These are phyloP conservation scores for Amphimallon solstitiale DNA, from an alignment of 2,888 invertebrate genomes.

Conservation along the genomic window DNA sequence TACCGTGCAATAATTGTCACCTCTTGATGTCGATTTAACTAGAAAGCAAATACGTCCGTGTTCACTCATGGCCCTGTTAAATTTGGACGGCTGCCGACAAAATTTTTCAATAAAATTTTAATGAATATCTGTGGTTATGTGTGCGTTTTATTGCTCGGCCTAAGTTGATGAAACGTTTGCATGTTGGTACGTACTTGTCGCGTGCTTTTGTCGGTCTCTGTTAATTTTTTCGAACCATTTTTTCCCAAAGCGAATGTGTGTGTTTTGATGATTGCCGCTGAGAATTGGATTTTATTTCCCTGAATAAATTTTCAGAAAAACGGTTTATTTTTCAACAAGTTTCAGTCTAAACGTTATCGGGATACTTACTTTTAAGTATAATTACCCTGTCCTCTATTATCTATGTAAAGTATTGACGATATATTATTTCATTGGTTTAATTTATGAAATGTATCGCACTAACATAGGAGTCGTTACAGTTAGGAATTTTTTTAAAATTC, in stretches of 20 bases:
- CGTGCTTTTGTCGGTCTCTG: constrained; percentile 4
- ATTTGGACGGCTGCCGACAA: constrained; percentile 5
- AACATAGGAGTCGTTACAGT: too few species aligned
- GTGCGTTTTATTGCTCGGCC: constrained; percentile 28
- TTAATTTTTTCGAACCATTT: constrained; percentile 1
- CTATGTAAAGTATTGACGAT: too few species aligned
- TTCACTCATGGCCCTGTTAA: background rate
- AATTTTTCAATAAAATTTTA: constrained; percentile 30
- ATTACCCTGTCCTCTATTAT: too few species aligned
- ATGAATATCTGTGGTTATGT: constrained; percentile 17
- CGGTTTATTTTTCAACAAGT: constrained; percentile 5
- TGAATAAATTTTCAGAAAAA: constrained; percentile 16
- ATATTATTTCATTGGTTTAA: too few species aligned
- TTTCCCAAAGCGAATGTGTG: background rate
- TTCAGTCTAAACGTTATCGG: background rate
- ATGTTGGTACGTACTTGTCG: constrained; percentile 13
- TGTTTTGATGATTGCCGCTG: constrained; percentile 4
- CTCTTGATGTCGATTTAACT: constrained; percentile 3
- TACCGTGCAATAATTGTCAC: background rate
- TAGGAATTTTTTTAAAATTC: too few species aligned
- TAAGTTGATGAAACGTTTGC: constrained; percentile 27
- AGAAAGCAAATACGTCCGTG: background rate
- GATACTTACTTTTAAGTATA: too few species aligned
- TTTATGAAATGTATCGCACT: too few species aligned
- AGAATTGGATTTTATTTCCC: constrained; percentile 25